Evolutionary conservation across 2,888 invertebrate genomes (phyloP).

Genomic region (Drosophila greeni): DNA sequence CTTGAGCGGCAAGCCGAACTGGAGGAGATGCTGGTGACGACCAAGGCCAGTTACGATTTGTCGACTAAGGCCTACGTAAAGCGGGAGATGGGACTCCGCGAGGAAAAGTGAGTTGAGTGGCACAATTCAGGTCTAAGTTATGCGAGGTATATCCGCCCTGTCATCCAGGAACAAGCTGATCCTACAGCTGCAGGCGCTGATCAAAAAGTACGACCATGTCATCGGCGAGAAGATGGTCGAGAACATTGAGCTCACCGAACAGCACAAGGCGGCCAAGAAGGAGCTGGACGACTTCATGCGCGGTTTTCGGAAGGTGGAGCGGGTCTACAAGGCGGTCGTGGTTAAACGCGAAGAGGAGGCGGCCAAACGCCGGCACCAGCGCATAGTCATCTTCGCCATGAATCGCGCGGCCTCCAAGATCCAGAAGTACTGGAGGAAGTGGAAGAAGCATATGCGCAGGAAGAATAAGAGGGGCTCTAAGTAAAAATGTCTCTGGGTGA

Average conservation of each 20-base stretch:
- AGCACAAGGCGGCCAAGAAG: slow-evolving; percentile 53
- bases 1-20: slow-evolving; percentile 60
- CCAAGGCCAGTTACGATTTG: slow-evolving; percentile 47
- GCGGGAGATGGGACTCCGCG: slow-evolving; percentile 63
- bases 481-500: neutral
- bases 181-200: slow-evolving; percentile 68
- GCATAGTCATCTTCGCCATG: slow-evolving; percentile 72
- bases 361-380: slow-evolving; percentile 60
- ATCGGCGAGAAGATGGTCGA: slow-evolving; percentile 74
- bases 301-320: slow-evolving; percentile 61
- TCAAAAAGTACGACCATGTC: slow-evolving; percentile 75
- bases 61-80: slow-evolving; percentile 52
- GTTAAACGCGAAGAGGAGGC: slow-evolving; percentile 65
- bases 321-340: slow-evolving; percentile 68
- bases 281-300: slow-evolving; percentile 64
- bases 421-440: slow-evolving; percentile 72
- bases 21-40: slow-evolving; percentile 54
- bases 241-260: slow-evolving; percentile 59
- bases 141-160: too few species aligned
- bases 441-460: slow-evolving; percentile 51
- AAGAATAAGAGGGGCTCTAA: neutral
- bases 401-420: slow-evolving; percentile 75
- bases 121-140: neutral
- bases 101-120: slow-evolving; percentile 69
- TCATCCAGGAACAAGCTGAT: slow-evolving; percentile 69